A percentile compares a stretch with the other conserved stretches of the same genome.
Evolutionary conservation across 2,797 vertebrate species (phyloP).

Genomic region (Mormyrops boulengeri): DNA sequence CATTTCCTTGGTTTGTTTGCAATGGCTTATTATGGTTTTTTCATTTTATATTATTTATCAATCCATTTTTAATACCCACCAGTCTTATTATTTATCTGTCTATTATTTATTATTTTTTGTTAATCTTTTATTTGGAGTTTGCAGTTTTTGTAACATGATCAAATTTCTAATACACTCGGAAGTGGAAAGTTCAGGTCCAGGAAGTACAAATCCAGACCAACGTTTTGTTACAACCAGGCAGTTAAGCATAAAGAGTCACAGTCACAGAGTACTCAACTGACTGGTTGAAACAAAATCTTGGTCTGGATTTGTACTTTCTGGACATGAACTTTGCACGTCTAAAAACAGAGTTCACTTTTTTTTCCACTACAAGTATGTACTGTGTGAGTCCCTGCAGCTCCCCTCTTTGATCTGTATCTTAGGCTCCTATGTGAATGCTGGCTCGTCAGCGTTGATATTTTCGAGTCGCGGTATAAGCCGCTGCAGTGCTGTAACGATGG

Average conservation of each 20-base stretch:
- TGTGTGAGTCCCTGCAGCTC: neutral
- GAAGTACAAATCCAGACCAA: neutral
- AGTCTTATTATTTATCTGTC: neutral
- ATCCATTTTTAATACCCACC: neutral
- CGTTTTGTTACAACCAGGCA: neutral
- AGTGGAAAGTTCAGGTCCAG: neutral
- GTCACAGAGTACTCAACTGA: neutral
- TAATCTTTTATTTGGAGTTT: neutral
- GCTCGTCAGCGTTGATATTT: conserved; percentile 63
- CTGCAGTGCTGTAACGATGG: conserved; percentile 59
- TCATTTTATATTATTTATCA: neutral
- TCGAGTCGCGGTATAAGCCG: conserved; percentile 71
- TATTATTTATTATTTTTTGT: neutral
- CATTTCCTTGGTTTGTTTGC: neutral
- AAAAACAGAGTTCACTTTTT: neutral
- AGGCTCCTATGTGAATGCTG: conserved; percentile 44
- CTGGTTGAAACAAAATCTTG: neutral
- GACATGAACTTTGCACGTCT: neutral
- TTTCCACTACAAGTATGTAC: neutral
- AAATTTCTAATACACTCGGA: neutral
- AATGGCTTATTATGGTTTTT: neutral
- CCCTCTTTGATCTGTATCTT: conserved; percentile 13
- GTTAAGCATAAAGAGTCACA: neutral
- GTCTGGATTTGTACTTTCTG: neutral
- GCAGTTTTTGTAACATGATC: neutral